phyloP scores from a whole-genome alignment of 2,113 vertebrate species.

The Onychostoma macrolepis region DNA sequence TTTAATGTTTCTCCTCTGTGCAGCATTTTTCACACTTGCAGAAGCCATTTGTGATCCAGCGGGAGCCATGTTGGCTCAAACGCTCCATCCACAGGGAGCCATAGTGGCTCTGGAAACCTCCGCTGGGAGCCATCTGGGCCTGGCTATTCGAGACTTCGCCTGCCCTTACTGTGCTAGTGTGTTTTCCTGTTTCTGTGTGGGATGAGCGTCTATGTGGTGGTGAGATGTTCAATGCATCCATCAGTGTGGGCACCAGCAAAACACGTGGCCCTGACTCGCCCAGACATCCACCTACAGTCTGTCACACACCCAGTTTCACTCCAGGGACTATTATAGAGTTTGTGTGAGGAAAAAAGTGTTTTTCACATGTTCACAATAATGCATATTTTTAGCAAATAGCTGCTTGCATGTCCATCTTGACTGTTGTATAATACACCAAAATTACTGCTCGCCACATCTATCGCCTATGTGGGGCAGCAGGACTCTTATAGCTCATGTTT shows the following conservation, averaged over 20 bases:
- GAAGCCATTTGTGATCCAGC: slow-evolving; percentile 75
- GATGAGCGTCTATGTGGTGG: slow-evolving; percentile 30
- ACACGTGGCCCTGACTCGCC: neutral
- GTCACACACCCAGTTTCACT: slow-evolving; percentile 31
- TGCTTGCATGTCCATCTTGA: slow-evolving; percentile 1
- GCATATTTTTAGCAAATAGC: slow-evolving; percentile 10
- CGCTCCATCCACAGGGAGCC: slow-evolving; percentile 74
- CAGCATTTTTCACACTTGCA: slow-evolving; percentile 75
- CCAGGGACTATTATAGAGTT: slow-evolving; percentile 13
- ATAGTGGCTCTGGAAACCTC: slow-evolving; percentile 74
- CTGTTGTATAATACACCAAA: neutral
- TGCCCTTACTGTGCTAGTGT: slow-evolving; percentile 26
- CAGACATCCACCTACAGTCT: slow-evolving; percentile 31
- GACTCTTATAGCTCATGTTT: neutral
- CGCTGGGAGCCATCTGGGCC: slow-evolving; percentile 78
- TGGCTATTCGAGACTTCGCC: slow-evolving; percentile 57
- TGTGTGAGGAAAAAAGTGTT: neutral
- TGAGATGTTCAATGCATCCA: neutral
- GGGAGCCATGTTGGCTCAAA: slow-evolving; percentile 77
- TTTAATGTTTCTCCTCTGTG: slow-evolving; percentile 56
- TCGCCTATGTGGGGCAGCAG: neutral
- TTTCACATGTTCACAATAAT: neutral
- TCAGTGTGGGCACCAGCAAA: slow-evolving; percentile 28
- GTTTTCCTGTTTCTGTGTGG: slow-evolving; percentile 36
- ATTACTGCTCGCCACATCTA: neutral